Evolutionary conservation across 2,113 vertebrate species (phyloP).

Genomic region (Pseudopipra pipra): DNA sequence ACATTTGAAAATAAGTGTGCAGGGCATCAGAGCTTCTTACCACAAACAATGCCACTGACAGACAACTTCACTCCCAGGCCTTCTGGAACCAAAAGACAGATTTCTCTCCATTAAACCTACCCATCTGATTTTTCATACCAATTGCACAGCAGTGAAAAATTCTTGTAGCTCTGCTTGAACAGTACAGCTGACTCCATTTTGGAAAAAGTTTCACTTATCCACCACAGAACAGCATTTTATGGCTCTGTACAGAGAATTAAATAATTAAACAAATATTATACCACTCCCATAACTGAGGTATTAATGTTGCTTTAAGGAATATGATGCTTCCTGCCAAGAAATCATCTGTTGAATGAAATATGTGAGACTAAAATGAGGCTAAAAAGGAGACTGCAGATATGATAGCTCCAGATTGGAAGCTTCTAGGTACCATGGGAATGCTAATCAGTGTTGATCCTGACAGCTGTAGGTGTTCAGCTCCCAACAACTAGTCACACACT

Average conservation of each 20-base stretch:
- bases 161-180: not conserved
- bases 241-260: not conserved
- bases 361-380: conserved; percentile 1
- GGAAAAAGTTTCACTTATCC: not conserved
- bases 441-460: conserved; percentile 42
- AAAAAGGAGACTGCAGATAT: not conserved
- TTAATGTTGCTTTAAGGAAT: conserved; percentile 18
- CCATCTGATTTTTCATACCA: not conserved
- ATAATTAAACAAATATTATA: conserved; percentile 22
- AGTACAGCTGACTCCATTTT: not conserved
- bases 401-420: conserved; percentile 18
- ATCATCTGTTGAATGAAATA: conserved; percentile 44
- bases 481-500: not conserved
- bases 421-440: conserved; percentile 4
- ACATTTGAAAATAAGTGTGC: not conserved
- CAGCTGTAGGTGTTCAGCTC: conserved; percentile 23
- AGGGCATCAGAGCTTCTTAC: not conserved
- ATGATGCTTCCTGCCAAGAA: conserved; percentile 9
- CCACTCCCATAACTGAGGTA: not conserved
- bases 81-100: not conserved
- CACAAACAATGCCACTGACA: not conserved
- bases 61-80: not conserved
- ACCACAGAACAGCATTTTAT: not conserved
- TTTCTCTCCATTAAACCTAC: not conserved
- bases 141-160: not conserved